Percentiles rank a stretch among this genome's conserved stretches.
These are phyloP conservation scores for Toxotes lorentzi DNA, from an alignment of 2,797 vertebrate genomes.

Conservation along the genomic window DNA sequence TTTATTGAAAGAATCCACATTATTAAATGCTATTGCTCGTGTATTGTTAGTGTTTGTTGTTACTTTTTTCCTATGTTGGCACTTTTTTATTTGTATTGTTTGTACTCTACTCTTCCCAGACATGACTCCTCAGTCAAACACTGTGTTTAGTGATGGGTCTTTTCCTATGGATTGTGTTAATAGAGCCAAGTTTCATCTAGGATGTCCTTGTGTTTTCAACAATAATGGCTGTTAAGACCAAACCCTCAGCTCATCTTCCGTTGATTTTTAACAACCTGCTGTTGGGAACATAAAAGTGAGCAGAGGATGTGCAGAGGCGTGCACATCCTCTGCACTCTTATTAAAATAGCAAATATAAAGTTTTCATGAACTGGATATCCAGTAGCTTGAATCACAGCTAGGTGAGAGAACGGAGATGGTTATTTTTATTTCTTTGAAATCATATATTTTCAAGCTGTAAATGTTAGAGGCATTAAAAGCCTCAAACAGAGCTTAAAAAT, in stretches of 20 bases:
- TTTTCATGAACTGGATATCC: constrained; percentile 19
- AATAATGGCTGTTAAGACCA: constrained; percentile 3
- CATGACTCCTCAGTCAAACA: not conserved
- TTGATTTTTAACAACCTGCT: constrained; percentile 33
- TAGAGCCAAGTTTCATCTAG: not conserved
- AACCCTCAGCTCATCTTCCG: constrained; percentile 28
- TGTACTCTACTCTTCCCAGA: not conserved
- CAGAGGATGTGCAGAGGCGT: constrained; percentile 56
- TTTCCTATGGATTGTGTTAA: not conserved
- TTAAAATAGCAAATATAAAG: constrained; percentile 48
- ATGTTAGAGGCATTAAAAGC: constrained; percentile 8
- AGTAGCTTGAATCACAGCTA: constrained; percentile 26
- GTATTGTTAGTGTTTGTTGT: not conserved
- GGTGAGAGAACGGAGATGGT: not conserved
- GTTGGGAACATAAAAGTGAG: constrained; percentile 27
- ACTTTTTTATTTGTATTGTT: not conserved
- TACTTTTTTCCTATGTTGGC: not conserved
- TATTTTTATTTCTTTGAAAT: not conserved
- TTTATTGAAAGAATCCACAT: not conserved
- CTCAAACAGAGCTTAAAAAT: not conserved
- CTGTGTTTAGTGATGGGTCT: not conserved
- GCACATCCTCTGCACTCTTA: constrained; percentile 8
- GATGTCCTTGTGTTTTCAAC: constrained; percentile 1
- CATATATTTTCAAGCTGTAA: constrained; percentile 18
- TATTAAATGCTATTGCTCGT: not conserved